Percentiles rank a stretch among this genome's conserved stretches.
phyloP scores from a whole-genome alignment of 1,140 invertebrate species.

The Lamellibrachia luymesi region DNA sequence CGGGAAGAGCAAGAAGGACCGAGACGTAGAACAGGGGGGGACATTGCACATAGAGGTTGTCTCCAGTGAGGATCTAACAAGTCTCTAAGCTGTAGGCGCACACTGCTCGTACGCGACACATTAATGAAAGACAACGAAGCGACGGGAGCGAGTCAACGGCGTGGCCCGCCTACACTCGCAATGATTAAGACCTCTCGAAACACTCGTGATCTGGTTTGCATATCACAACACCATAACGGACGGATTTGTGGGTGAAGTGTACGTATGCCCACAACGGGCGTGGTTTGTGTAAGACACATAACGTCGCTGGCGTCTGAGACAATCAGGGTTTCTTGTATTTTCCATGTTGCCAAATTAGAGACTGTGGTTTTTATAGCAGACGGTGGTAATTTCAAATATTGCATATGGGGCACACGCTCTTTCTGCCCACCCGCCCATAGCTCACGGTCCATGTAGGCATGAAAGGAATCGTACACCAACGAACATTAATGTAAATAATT shows the following conservation, averaged over 20 bases:
- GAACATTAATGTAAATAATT: background rate
- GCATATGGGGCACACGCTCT: background rate
- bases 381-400: background rate
- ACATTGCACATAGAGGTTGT: constrained; percentile 35
- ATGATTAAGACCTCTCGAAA: background rate
- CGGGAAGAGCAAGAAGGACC: constrained; percentile 39
- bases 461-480: background rate
- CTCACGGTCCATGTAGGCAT: background rate
- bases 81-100: constrained; percentile 27
- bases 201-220: background rate
- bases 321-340: background rate
- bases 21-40: constrained; percentile 36
- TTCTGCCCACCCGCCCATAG: too few species aligned
- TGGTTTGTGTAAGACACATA: background rate
- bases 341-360: background rate
- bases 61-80: constrained; percentile 40
- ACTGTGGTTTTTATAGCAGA: background rate
- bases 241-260: background rate
- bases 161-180: background rate
- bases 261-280: constrained; percentile 2
- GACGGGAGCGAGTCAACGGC: background rate
- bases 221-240: background rate
- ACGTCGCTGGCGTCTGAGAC: background rate
- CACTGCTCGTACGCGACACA: background rate
- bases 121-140: background rate